These are phyloP conservation scores for Tetranychus truncatus DNA, from an alignment of 2,888 invertebrate species.

Conservation along the genomic window DNA sequence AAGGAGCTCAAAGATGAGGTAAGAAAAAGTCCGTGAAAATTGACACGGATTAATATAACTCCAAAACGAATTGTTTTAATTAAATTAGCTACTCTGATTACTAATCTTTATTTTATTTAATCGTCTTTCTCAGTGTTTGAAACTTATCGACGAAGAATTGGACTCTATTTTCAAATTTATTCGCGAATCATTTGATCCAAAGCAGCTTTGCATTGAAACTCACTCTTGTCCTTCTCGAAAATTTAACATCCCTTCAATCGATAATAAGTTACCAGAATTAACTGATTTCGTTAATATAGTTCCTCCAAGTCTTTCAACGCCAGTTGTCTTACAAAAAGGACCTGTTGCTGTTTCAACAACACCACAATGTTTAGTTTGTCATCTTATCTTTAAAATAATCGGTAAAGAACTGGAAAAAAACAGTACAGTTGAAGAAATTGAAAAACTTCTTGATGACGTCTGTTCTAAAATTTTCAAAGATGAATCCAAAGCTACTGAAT, in stretches of 20 bases:
- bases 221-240: constrained; percentile 13
- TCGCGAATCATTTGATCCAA: constrained; percentile 15
- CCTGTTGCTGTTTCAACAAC: neutral
- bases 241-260: neutral
- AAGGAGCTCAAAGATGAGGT: constrained; percentile 19
- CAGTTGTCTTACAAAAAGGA: too few relatives aligned
- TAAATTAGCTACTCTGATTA: neutral
- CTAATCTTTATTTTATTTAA: neutral
- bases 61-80: too few relatives aligned
- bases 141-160: constrained; percentile 14
- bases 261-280: constrained; percentile 5
- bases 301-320: neutral
- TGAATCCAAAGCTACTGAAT: constrained; percentile 30
- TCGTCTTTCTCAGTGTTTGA: constrained; percentile 12
- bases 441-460: constrained; percentile 47
- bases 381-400: constrained; percentile 33
- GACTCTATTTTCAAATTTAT: constrained; percentile 18
- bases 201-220: constrained; percentile 15
- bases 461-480: constrained; percentile 44
- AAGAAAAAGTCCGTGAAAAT: neutral
- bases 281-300: constrained; percentile 18
- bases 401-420: constrained; percentile 54
- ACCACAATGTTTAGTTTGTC: neutral
- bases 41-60: neutral
- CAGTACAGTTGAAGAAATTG: constrained; percentile 54